Evolutionary conservation across 2,113 vertebrate genomes (phyloP), one percentile per base, ranked within the genome.

Genomic region (Chunga burmeisteri): DNA sequence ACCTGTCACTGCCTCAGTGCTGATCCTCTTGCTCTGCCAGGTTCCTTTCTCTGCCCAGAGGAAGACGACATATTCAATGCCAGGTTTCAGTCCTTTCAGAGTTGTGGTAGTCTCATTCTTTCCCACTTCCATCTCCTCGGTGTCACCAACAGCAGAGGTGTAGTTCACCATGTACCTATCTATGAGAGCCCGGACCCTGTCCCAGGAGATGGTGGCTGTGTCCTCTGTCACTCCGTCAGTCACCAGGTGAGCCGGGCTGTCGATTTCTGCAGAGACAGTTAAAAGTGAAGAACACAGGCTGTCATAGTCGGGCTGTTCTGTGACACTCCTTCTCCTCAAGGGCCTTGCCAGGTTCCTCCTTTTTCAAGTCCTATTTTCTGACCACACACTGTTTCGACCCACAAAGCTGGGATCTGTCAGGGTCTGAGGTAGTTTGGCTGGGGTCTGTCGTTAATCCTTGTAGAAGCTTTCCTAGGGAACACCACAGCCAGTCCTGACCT

Each of bases 91-190:
- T 78, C 90, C 97, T 3, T 80, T 98, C 94, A 99, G 93, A n/a
- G 55, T 94, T 16, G 87, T 92, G 71, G 89, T 96, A 91, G 67
- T 96, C 90, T 94, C 95, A 32, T 98, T 98, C 85, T 97, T 94
- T 63, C 67, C 96, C 5, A 98, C 95, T 3, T 88, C 82, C 13
- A 94, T 93, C 88, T 99, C 98, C 84, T 61, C 95, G 65, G 94
- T 98, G 78, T 98, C 98, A 73, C 98, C 98, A 12, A 97, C 98
- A 5, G 95, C 86, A 10, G 98, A 98, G n/a, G 96, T 97, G 89
- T 99, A 99, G 73, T 96, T 98, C 81, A 99, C 93, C 91, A 98
- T 73, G n/a, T 99, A 99, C 87, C 98, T 98, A 22, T 99, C 98
- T 40, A 98, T 97, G 46, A 96, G 95, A 10, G 98, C 98, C 65